Conservation (phyloP, 2,888 invertebrate species). For the Acleris sparsana region DNA sequence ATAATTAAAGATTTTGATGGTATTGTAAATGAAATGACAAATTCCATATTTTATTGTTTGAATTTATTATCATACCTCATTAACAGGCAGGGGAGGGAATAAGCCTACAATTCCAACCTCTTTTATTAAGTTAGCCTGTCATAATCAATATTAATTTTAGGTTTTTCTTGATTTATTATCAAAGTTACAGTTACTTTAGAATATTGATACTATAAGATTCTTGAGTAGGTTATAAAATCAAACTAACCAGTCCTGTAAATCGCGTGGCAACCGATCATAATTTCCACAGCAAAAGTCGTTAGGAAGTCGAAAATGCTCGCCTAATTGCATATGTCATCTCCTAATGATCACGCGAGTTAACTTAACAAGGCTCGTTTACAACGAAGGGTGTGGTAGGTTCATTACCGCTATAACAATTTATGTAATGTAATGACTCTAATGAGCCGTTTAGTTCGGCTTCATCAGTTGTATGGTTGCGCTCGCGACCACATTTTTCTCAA, state of each 20-base stretch:
- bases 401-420: slow-evolving; percentile 30
- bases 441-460: slow-evolving; percentile 27
- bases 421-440: slow-evolving; percentile 31
- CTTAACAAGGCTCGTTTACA: slow-evolving; percentile 32
- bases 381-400: slow-evolving; percentile 30
- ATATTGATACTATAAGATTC: too few relatives aligned
- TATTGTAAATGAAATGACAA: too few relatives aligned
- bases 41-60: too few relatives aligned
- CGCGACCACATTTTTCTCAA: slow-evolving; percentile 34
- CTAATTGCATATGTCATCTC: slow-evolving; percentile 48
- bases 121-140: too few relatives aligned
- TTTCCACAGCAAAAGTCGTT: slow-evolving; percentile 40
- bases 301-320: slow-evolving; percentile 48
- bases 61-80: too few relatives aligned
- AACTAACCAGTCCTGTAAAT: slow-evolving; percentile 46
- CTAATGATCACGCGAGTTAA: slow-evolving; percentile 33
- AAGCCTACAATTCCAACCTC: too few relatives aligned
- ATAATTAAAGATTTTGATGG: too few relatives aligned
- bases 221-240: too few relatives aligned
- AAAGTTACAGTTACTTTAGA: too few relatives aligned
- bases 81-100: too few relatives aligned
- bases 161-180: too few relatives aligned
- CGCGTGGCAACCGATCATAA: slow-evolving; percentile 54
- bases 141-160: too few relatives aligned
- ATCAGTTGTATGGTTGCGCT: slow-evolving; percentile 25